A percentile compares a stretch with the other conserved stretches of the same genome.
phyloP scores from a whole-genome alignment of 1,140 invertebrate species.

The Musca vetustissima region DNA sequence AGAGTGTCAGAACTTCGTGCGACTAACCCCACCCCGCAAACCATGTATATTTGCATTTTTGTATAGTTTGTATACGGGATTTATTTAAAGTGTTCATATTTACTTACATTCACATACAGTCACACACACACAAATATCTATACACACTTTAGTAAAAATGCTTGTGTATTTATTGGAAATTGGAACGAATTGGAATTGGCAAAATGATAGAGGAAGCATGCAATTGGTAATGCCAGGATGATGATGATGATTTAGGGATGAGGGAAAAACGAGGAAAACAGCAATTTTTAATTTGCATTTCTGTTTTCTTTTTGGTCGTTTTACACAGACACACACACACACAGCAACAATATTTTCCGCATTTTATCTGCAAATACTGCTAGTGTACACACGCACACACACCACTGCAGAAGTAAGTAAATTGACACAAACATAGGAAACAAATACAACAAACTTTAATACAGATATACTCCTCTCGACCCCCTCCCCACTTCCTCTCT shows the following conservation, averaged over 20 bases:
- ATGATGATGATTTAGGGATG: neutral
- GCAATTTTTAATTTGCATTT: constrained; percentile 17
- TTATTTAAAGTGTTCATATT: neutral
- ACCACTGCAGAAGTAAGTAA: neutral
- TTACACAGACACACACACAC: too few relatives aligned
- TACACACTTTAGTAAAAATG: neutral
- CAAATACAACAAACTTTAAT: neutral
- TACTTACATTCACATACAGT: neutral
- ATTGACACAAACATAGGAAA: neutral
- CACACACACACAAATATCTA: neutral
- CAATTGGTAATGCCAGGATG: neutral
- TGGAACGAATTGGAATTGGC: too few relatives aligned
- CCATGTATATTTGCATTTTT: too few relatives aligned
- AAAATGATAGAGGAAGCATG: neutral
- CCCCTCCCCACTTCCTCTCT: too few relatives aligned
- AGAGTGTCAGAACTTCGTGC: too few relatives aligned
- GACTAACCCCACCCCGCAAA: too few relatives aligned
- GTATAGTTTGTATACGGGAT: neutral
- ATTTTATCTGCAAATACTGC: constrained; percentile 16
- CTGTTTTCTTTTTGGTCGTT: constrained; percentile 5
- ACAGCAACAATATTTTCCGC: neutral
- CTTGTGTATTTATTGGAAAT: too few relatives aligned
- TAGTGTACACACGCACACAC: neutral
- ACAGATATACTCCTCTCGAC: too few relatives aligned
- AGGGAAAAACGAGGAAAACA: neutral